Conservation (phyloP, 2,888 invertebrate species). For the Phyllotreta striolata region DNA sequence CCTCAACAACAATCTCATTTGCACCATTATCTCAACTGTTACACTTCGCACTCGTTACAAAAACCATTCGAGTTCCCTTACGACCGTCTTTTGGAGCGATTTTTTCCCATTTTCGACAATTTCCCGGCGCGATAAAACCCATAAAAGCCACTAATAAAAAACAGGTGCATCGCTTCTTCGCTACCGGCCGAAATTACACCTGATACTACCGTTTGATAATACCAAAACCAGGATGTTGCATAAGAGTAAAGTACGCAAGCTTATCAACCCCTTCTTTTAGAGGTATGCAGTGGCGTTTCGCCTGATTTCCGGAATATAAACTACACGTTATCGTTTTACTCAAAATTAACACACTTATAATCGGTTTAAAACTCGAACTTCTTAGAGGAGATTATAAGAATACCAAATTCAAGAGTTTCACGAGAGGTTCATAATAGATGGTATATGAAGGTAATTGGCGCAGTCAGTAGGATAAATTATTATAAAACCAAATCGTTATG, state of each 20-base stretch:
- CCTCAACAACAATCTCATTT: conserved; percentile 40
- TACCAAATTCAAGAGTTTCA: no score
- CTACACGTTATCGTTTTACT: no score
- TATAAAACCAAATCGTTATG: not conserved
- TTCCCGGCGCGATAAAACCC: not conserved
- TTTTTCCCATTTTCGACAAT: not conserved
- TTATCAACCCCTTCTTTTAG: conserved; percentile 50
- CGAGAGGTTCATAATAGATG: not conserved
- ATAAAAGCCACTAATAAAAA: conserved; percentile 1
- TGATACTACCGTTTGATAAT: conserved; percentile 37
- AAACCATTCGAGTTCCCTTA: not conserved
- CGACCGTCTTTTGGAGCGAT: no score
- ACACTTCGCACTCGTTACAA: conserved; percentile 1
- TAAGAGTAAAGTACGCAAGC: conserved; percentile 48
- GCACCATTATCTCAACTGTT: conserved; percentile 27
- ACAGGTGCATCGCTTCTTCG: conserved; percentile 17
- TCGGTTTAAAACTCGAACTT: no score
- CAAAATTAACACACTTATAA: no score
- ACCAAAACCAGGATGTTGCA: conserved; percentile 36
- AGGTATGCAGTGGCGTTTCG: conserved; percentile 37
- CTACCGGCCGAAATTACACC: conserved; percentile 42
- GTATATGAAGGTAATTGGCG: not conserved
- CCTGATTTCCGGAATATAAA: conserved; percentile 15
- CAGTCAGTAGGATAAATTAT: no score
- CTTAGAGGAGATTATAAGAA: no score